phyloP scores from a whole-genome alignment of 1,140 invertebrate species.

The Heliothis virescens region DNA sequence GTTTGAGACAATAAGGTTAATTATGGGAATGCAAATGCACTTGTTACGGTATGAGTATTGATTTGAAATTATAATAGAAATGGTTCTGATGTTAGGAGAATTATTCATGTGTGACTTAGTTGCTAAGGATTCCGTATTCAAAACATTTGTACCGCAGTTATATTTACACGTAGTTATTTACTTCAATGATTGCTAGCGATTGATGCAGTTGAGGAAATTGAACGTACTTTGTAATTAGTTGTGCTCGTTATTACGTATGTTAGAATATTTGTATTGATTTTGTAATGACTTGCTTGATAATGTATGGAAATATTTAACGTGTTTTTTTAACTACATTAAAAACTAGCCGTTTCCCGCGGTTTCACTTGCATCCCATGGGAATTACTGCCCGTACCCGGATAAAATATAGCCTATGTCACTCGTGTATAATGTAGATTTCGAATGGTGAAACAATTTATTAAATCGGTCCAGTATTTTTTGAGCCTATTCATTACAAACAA shows the following conservation, averaged over 20 bases:
- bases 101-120: constrained; percentile 26
- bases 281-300: background rate
- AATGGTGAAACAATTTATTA: too few species aligned
- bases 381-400: too few species aligned
- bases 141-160: background rate
- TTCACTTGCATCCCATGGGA: too few species aligned
- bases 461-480: too few species aligned
- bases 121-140: constrained; percentile 6
- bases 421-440: too few species aligned
- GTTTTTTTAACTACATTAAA: too few species aligned
- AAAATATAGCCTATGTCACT: too few species aligned
- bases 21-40: constrained; percentile 6
- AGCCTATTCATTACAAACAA: too few species aligned
- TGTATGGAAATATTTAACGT: too few species aligned
- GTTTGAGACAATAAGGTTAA: background rate
- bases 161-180: constrained; percentile 10
- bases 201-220: constrained; percentile 10
- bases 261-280: background rate
- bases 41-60: background rate
- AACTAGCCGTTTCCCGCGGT: too few species aligned
- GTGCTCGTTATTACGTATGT: background rate
- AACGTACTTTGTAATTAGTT: constrained; percentile 2
- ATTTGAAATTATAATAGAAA: constrained; percentile 38
- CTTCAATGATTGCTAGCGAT: constrained; percentile 8
- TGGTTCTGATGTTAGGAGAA: constrained; percentile 4